Evolutionary conservation across 1,140 invertebrate genomes (phyloP), one percentile per base, ranked within the genome.

Genomic region (Drosophila busckii): DNA sequence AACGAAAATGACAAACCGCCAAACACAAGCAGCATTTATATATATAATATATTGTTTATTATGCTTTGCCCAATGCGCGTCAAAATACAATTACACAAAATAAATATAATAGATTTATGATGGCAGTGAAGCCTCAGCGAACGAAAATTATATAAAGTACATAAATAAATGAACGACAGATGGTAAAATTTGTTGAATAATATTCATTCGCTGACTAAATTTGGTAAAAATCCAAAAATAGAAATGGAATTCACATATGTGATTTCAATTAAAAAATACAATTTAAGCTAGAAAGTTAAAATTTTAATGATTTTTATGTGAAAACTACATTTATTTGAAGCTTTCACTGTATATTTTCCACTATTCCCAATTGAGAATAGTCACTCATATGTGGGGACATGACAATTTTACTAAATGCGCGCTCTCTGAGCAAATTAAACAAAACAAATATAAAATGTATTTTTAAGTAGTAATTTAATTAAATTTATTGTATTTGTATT

Each of bases 391-490:
- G n/a, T n/a, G n/a, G n/a, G n/a, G n/a, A n/a, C n/a, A n/a, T n/a
- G n/a, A n/a, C n/a, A n/a, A n/a, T 20, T 37, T 4, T 9, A 13
- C 2, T 15, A 12, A 25, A 23, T 13, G 15, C 5, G 25, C 17
- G 13, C 31, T 26, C 38, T 22, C 16, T 32, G 12, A n/a, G 7
- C 1, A 25, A 20, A 28, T 17, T 31, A 38, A 20, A 8, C 7
- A 40, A 53, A 46, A 15, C 37, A 23, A 42, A 37, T 45, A 31
- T 17, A 48, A 26, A 45, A 7, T 44, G 46, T 35, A 42, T 31
- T 52, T 71, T 71, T 67, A 71, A 71, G 67, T 76, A 71, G 63
- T 73, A 73, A 68, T 80, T 73, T 78, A 73, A 68, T 82, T 82
- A 82, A 61, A 82, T 80, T 73, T 73, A 80, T 78, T 76, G 66